Base-by-base conservation (phyloP, 2,797 vertebrate species). In the Iguana delicatissima region DNA sequence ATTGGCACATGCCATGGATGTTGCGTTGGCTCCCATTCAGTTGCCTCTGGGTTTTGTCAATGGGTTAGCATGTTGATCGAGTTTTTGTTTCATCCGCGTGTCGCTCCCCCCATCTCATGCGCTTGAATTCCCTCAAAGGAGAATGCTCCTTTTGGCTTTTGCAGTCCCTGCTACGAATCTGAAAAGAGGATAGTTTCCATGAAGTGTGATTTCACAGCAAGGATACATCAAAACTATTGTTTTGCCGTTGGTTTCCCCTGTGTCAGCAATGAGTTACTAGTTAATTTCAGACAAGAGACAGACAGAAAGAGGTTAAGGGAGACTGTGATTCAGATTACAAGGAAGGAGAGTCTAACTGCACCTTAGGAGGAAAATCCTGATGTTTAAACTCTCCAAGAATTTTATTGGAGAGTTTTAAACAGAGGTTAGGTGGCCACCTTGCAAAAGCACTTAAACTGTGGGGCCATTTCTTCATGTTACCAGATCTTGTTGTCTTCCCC, bases 1-100 rank as follows among this genome's bases (percentile, higher is more conserved):
- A 16, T 83, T 92, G 91, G 94, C 93, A 95, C 74, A 14, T 4
- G 59, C n/a, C 87, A 1, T 26, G 91, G 93, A 84, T 87, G 89
- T 92, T 93, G 91, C 86, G 85, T 72, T 95, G 92, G 92, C 92
- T 92, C 14, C 89, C 89, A 32, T n/a, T 6, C n/a, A 5, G 0
- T 35, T 82, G 90, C 91, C 95, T 86, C 95, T 80, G 87, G 89
- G 85, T 89, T 83, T 91, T 91, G 83, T 80, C 87, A 59, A 81
- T 87, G 85, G 93, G 88, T 89, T 93, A 92, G 91, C 76, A 1
- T 81, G 84, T 46, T 72, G 85, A 88, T 14, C 73, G 79, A 77
- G 92, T 69, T 14, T 80, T 52, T 93, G 80, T 79, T 69, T 92
- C 80, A 16, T 59, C 80, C 35, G n/a, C 59, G 57, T 18, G 18